Percentiles rank a stretch among this genome's conserved stretches.
phyloP scores from a whole-genome alignment of 1,140 invertebrate species.

The Lepidotrigona ventralis region DNA sequence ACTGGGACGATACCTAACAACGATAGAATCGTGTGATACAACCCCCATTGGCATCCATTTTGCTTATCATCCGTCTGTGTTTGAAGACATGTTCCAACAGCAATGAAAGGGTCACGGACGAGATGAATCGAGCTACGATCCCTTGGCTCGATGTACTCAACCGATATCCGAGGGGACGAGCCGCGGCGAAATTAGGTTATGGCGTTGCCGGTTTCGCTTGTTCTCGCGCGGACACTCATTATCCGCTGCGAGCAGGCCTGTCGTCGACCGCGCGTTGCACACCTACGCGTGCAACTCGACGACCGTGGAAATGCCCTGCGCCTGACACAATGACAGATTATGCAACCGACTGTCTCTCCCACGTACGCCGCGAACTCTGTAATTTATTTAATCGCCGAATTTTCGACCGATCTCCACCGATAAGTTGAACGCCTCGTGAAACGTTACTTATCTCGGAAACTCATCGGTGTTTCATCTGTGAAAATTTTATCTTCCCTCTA shows the following conservation, averaged over 20 bases:
- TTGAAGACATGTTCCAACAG: neutral
- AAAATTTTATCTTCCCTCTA: too few species aligned
- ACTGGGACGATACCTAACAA: neutral
- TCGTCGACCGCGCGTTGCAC: conserved; percentile 30
- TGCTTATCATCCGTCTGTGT: neutral
- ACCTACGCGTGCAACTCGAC: conserved; percentile 20
- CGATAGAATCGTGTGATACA: neutral
- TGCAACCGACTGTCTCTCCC: conserved; percentile 45
- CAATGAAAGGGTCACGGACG: neutral
- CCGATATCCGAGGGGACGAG: too few species aligned
- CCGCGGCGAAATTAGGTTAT: conserved; percentile 34
- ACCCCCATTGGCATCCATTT: neutral
- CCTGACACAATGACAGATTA: conserved; percentile 51
- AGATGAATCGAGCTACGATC: neutral
- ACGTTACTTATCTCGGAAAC: too few species aligned
- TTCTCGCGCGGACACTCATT: conserved; percentile 40
- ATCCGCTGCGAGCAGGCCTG: conserved; percentile 28
- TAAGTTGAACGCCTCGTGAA: too few species aligned
- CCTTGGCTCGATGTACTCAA: neutral
- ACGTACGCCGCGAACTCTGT: conserved; percentile 32
- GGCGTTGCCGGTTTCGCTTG: conserved; percentile 15
- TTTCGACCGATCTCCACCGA: neutral
- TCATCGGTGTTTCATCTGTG: too few species aligned
- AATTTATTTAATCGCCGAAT: conserved; percentile 51
- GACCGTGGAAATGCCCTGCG: conserved; percentile 33